Evolutionary conservation across 2,888 invertebrate genomes (phyloP).

Genomic region (Lasioglossum zephyrum): DNA sequence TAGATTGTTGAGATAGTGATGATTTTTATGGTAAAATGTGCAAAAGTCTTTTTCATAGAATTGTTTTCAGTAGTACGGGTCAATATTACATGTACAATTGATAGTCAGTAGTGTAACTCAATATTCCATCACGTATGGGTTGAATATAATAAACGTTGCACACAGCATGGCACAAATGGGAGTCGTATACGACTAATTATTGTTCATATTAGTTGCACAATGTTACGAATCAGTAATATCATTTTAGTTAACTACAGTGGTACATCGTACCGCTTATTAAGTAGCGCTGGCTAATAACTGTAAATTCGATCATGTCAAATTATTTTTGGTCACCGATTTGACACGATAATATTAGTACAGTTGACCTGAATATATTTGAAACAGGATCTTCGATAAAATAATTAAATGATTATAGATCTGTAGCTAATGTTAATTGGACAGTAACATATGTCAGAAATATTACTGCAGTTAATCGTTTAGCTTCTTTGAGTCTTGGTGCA

Average conservation of each 20-base stretch:
- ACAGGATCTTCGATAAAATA: neutral
- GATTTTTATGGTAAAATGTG: neutral
- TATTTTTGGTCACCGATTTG: neutral
- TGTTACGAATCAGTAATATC: neutral
- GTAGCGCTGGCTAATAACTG: neutral
- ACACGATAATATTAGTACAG: neutral
- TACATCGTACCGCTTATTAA: neutral
- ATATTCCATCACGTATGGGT: neutral
- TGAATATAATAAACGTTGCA: neutral
- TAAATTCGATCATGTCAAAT: neutral
- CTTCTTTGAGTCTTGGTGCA: too few species aligned
- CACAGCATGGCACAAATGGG: neutral
- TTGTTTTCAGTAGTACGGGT: slow-evolving; percentile 22
- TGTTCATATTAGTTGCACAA: neutral
- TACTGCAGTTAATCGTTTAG: neutral
- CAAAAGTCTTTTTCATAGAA: neutral
- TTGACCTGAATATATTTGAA: neutral
- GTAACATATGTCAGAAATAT: neutral
- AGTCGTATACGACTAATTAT: neutral
- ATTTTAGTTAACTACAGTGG: neutral
- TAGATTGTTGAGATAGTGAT: neutral
- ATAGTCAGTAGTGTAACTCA: neutral
- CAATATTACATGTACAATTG: neutral
- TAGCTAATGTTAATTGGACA: neutral
- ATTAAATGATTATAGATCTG: neutral